Base-by-base conservation (phyloP, 2,888 invertebrate genomes). In the Pelosia muscerda region DNA sequence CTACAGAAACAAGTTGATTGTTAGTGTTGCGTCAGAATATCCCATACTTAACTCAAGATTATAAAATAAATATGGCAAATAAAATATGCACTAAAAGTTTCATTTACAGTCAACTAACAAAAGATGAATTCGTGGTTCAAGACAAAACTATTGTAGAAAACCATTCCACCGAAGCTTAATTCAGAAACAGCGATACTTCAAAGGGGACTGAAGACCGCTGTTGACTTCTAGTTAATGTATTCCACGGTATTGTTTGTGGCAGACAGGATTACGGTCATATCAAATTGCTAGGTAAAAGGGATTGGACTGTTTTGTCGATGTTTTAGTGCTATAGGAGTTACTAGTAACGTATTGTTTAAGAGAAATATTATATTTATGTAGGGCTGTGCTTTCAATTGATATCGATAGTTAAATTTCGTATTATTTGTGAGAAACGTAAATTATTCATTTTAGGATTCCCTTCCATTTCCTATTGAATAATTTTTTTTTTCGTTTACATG, bases 181-280 rank as follows among this genome's bases (percentile, higher is more conserved):
- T 79, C 66, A 70, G 77, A 75, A 70, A 75, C 61, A 76, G 73
- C 74, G 74, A 81, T 72, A 70, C 73, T 69, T 83, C 81, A 81
- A 82, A 82, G 71, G 73, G 74, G 73, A 53, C 66, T 69, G 61
- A 22, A 68, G 65, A 74, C 62, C 81, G 76, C 87, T 88, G 85
- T 82, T 89, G 90, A 90, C 90, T 92, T 83, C 85, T 77, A 86
- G 84, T 86, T 92, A 94, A 93, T 94, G 90, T 91, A 92, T 93
- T 93, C 92, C 84, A 83, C 78, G 67, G 88, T 86, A 91, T 93
- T 94, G 92, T 93, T 91, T 85, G 86, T 79, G 84, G 85, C 89
- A 91, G 91, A 89, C 90, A 84, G 86, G 85, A 87, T 90, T 90
- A 87, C 84, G 84, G 86, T 85, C 81, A 85, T 87, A 87, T 89